Percentiles rank a stretch among this genome's conserved stretches.
These are phyloP conservation scores for Saturnia japonica DNA, from an alignment of 2,888 invertebrate genomes.

Conservation along the genomic window DNA sequence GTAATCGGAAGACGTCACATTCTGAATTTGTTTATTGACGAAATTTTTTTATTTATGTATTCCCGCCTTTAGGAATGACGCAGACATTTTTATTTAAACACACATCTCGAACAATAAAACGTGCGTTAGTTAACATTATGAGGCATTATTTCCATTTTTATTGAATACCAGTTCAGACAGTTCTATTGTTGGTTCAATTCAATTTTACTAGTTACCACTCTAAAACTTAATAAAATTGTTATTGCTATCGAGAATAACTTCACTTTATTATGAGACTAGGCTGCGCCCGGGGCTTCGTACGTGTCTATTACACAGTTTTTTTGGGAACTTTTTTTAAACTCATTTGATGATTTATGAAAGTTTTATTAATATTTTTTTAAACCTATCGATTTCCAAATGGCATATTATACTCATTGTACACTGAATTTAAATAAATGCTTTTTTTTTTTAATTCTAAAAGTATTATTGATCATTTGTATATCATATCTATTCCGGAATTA, in stretches of 20 bases:
- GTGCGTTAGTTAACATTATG: constrained; percentile 34
- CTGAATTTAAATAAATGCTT: too few relatives aligned
- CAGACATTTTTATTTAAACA: constrained; percentile 40
- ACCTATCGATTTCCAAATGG: too few relatives aligned
- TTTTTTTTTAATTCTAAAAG: too few relatives aligned
- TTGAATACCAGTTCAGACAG: constrained; percentile 29
- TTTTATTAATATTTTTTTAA: too few relatives aligned
- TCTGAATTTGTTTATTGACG: background rate
- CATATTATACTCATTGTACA: too few relatives aligned
- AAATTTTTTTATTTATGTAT: background rate
- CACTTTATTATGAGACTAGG: background rate
- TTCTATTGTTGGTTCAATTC: constrained; percentile 38
- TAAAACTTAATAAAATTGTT: constrained; percentile 29
- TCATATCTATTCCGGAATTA: too few relatives aligned
- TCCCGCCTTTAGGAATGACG: constrained; percentile 6
- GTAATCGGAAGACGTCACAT: too few relatives aligned
- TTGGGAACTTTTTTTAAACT: too few relatives aligned
- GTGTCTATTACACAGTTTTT: too few relatives aligned
- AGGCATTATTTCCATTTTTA: constrained; percentile 39
- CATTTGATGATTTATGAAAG: too few relatives aligned
- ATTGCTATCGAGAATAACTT: constrained; percentile 14
- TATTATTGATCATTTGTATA: too few relatives aligned
- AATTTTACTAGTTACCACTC: constrained; percentile 46
- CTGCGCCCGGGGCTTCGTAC: too few relatives aligned
- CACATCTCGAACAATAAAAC: constrained; percentile 32